phyloP scores from a whole-genome alignment of 2,888 invertebrate genomes.

The Chloromyia formosa region DNA sequence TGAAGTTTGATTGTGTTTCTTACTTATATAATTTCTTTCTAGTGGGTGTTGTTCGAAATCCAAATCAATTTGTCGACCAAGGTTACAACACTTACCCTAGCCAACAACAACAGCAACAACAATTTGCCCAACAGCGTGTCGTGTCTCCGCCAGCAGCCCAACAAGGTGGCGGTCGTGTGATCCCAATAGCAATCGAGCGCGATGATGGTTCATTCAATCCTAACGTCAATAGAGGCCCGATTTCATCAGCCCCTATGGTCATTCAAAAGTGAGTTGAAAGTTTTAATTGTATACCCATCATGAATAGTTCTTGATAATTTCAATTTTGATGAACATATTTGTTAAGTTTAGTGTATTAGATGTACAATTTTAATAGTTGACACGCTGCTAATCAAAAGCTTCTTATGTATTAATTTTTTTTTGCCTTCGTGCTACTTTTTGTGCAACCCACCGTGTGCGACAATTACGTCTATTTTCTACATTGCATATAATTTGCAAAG shows the following conservation, averaged over 20 bases:
- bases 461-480: not conserved
- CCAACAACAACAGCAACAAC: constrained; percentile 54
- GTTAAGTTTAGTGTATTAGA: not conserved
- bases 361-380: no score
- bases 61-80: constrained; percentile 65
- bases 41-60: constrained; percentile 58
- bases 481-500: constrained; percentile 25
- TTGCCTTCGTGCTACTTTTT: constrained; percentile 28
- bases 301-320: not conserved
- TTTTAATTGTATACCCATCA: not conserved
- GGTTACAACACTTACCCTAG: constrained; percentile 61
- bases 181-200: constrained; percentile 70
- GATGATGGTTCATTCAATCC: constrained; percentile 52
- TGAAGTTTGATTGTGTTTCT: no score
- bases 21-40: no score
- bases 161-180: constrained; percentile 67
- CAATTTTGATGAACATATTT: no score
- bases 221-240: constrained; percentile 57
- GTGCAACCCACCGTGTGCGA: not conserved
- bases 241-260: constrained; percentile 60
- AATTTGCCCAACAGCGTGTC: constrained; percentile 53
- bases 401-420: constrained; percentile 5
- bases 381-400: constrained; percentile 28
- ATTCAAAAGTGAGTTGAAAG: constrained; percentile 62
- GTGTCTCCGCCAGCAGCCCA: constrained; percentile 53